Evolutionary conservation across 2,797 vertebrate species (phyloP).

Genomic region (Odontamblyopus lacepedii): DNA sequence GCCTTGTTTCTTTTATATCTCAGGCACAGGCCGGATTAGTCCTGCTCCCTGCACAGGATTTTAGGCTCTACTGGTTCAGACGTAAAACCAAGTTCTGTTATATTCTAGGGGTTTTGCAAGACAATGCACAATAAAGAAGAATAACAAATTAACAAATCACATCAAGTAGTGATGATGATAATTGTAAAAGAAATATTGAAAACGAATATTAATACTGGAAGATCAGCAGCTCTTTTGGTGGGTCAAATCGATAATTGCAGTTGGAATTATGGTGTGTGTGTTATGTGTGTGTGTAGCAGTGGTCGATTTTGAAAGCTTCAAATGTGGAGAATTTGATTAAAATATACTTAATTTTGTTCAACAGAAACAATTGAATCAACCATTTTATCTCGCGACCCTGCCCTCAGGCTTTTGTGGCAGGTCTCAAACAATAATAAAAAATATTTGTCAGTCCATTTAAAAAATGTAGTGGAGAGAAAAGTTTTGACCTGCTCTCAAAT

Average conservation of each 20-base stretch:
- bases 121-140: not conserved
- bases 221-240: not conserved
- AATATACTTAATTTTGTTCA: no score
- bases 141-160: not conserved
- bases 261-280: no score
- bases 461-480: no score
- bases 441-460: no score
- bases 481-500: no score
- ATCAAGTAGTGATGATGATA: not conserved
- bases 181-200: not conserved
- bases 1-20: slow-evolving; percentile 1
- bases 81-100: not conserved
- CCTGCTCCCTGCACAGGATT: slow-evolving; percentile 6
- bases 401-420: no score
- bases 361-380: no score
- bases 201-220: not conserved
- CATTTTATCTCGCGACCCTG: no score
- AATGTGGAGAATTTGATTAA: no score
- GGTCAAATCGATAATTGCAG: not conserved
- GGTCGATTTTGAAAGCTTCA: no score
- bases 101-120: not conserved
- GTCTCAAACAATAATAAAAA: no score
- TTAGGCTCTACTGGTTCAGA: not conserved
- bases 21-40: slow-evolving; percentile 8
- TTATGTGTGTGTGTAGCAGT: no score